A percentile compares a stretch with the other conserved stretches of the same genome.
These are phyloP conservation scores for Psococerastis gibbosa DNA, from an alignment of 2,888 invertebrate genomes.

Conservation along the genomic window DNA sequence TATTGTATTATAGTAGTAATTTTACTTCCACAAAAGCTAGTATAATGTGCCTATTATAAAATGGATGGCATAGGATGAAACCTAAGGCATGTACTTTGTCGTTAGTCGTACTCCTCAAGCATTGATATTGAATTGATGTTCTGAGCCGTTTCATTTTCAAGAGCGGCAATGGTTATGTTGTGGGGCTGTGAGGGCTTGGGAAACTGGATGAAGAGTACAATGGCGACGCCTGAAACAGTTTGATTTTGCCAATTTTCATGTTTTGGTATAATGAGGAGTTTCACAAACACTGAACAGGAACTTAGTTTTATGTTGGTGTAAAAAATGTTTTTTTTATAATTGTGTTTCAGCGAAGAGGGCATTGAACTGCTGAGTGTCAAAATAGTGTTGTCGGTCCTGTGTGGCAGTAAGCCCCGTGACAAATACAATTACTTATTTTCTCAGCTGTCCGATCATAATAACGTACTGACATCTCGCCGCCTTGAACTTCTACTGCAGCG, in stretches of 20 bases:
- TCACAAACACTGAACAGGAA: too few relatives aligned
- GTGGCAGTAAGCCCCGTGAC: slow-evolving; percentile 41
- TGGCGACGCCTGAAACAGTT: too few relatives aligned
- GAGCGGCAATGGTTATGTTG: too few relatives aligned
- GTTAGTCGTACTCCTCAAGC: too few relatives aligned
- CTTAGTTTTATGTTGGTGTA: slow-evolving; percentile 4
- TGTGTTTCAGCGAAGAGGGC: slow-evolving; percentile 32
- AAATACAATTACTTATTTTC: slow-evolving; percentile 46
- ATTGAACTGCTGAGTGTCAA: slow-evolving; percentile 48
- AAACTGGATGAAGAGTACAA: too few relatives aligned
- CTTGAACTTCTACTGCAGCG: slow-evolving; percentile 41
- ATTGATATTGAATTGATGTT: too few relatives aligned
- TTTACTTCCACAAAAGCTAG: slow-evolving; percentile 10
- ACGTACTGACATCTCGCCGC: slow-evolving; percentile 44
- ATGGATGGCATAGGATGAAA: too few relatives aligned
- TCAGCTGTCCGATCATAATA: slow-evolving; percentile 54
- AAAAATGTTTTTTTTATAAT: not conserved
- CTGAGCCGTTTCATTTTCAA: too few relatives aligned
- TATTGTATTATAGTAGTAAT: slow-evolving; percentile 21
- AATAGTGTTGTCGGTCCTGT: slow-evolving; percentile 43
- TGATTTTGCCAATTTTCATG: too few relatives aligned
- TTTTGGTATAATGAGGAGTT: too few relatives aligned
- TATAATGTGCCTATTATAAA: slow-evolving; percentile 14
- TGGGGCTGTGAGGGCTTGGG: too few relatives aligned
- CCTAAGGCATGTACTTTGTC: too few relatives aligned